Conservation (phyloP, 2,888 invertebrate species). For the Synanthedon tipuliformis region DNA sequence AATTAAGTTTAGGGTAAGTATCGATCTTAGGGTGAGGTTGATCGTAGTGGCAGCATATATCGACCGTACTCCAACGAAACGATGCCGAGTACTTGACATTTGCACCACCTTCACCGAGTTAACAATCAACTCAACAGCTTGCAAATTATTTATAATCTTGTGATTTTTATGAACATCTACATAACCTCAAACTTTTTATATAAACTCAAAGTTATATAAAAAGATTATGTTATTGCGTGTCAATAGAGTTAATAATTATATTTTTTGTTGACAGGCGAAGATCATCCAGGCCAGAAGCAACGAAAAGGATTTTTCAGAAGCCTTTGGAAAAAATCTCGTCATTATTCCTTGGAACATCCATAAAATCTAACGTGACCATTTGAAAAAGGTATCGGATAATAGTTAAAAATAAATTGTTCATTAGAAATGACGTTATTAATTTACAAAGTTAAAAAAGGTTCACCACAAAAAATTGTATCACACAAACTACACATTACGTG, state of each 20-base stretch:
- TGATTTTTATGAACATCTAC: too few species aligned
- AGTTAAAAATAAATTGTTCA: background rate
- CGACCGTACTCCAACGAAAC: too few species aligned
- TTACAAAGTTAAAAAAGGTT: background rate
- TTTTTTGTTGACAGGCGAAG: constrained; percentile 70
- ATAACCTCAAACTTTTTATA: too few species aligned
- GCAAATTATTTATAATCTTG: too few species aligned
- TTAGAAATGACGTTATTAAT: background rate
- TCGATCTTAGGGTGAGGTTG: too few species aligned
- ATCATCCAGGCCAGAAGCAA: constrained; percentile 77
- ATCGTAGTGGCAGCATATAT: too few species aligned
- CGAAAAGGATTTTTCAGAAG: constrained; percentile 91
- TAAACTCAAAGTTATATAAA: too few species aligned
- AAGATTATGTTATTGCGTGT: background rate
- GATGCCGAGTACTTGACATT: too few species aligned
- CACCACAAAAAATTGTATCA: too few species aligned
- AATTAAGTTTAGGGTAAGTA: too few species aligned
- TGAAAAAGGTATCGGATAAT: background rate
- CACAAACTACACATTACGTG: background rate
- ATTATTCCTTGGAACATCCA: constrained; percentile 89
- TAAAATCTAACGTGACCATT: constrained; percentile 45
- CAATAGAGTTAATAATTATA: background rate
- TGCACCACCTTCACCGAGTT: too few species aligned
- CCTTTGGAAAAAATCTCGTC: constrained; percentile 89
- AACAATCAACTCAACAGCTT: too few species aligned